Evolutionary conservation across 2,888 invertebrate species (phyloP), one percentile per base, ranked within the genome.

Genomic region (Hipparchia semele): DNA sequence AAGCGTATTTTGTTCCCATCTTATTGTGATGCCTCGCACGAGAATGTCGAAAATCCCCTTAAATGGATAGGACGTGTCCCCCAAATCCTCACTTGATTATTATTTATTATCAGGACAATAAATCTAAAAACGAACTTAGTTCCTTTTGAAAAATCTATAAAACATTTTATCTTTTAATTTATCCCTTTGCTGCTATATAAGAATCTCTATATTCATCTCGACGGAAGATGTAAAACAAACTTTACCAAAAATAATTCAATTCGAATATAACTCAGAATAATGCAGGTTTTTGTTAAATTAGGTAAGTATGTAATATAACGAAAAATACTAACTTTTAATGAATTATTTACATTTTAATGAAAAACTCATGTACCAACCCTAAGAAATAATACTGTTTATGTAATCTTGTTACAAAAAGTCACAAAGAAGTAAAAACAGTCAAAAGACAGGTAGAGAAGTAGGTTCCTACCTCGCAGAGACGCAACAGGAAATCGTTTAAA

Each of bases 61-160:
- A 90, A 91, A 91, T 90, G 89, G 90, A 91, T 88, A 88, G 87
- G 88, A 90, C 88, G 87, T 89, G 90, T 88, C 86, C 86, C 71
- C 83, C 84, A 90, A 90, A 91, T 90, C 91, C 90, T 86, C 80
- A 83, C 85, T 90, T 91, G 90, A 91, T 91, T 91, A 91, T 91
- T 91, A 91, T 91, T 91, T 91, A 91, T 91, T 91, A 90, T 90
- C 90, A 87, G 81, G 82, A 82, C 85, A 84, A 87, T 89, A 87
- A 89, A 89, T 90, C 90, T 89, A 83, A 80, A 78, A 78, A 83
- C 78, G 80, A 70, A 53, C 53, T 61, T 69, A 53, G 61, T 39
- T 61, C n/a, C 46, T 23, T 61, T 54, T 9, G 4, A 68, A 23
- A 56, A 56, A n/a, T 53, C 13, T 33, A 39, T 8, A 8, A 58